Percentiles rank a stretch among this genome's conserved stretches.
phyloP scores from a whole-genome alignment of 2,888 invertebrate species.

The Cataglyphis rosenhaueri region DNA sequence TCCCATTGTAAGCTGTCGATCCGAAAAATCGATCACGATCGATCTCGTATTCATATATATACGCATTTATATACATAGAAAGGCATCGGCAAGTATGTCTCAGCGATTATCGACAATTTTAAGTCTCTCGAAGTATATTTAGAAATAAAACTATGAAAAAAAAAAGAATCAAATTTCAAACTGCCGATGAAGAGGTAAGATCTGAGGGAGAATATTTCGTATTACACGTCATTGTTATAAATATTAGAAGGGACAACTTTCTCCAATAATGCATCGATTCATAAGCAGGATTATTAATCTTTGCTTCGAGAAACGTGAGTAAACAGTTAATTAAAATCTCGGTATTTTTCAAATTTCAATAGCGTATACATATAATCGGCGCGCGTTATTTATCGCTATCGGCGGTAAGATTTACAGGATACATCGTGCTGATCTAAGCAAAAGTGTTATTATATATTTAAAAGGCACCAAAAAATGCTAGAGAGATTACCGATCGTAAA shows the following conservation, averaged over 20 bases:
- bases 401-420: slow-evolving; percentile 33
- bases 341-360: slow-evolving; percentile 8
- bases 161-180: background rate
- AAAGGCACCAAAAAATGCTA: slow-evolving; percentile 9
- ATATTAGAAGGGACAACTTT: background rate
- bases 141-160: background rate
- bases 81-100: slow-evolving; percentile 35
- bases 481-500: slow-evolving; percentile 24
- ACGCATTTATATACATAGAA: background rate
- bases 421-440: slow-evolving; percentile 16
- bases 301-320: slow-evolving; percentile 17
- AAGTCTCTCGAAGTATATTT: slow-evolving; percentile 42
- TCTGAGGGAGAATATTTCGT: background rate
- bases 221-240: background rate
- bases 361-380: slow-evolving; percentile 24
- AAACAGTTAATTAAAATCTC: slow-evolving; percentile 41
- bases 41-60: background rate
- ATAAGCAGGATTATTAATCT: slow-evolving; percentile 6
- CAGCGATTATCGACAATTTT: slow-evolving; percentile 11
- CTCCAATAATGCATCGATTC: background rate
- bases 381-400: slow-evolving; percentile 43
- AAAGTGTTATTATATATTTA: slow-evolving; percentile 45
- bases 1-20: slow-evolving; percentile 15
- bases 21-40: slow-evolving; percentile 47
- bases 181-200: background rate